Conservation (phyloP, 2,113 vertebrate species). For the Scortum barcoo region DNA sequence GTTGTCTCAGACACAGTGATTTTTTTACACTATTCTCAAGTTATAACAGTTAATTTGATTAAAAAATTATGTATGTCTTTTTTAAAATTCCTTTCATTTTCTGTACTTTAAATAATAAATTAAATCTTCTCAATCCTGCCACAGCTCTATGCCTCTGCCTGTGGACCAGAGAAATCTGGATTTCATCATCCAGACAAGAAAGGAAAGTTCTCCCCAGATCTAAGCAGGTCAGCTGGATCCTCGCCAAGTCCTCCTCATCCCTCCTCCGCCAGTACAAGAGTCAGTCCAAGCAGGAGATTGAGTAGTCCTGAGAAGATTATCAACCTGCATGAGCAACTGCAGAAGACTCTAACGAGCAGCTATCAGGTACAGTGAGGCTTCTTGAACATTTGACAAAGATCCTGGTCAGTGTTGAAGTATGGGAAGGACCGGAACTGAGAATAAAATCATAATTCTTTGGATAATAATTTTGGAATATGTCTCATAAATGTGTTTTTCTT, state of each 20-base stretch:
- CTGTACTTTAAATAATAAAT: background rate
- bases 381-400: background rate
- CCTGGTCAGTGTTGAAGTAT: background rate
- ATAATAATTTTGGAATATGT: background rate
- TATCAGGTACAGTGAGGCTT: conserved; percentile 69
- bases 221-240: background rate
- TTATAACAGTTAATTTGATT: background rate
- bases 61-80: no score
- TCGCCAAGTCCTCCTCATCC: background rate
- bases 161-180: conserved; percentile 16
- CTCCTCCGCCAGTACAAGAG: rapidly evolving
- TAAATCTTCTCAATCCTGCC: conserved; percentile 5
- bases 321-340: conserved; percentile 78
- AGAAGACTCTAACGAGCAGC: conserved; percentile 67
- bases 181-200: background rate
- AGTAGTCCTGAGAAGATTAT: conserved; percentile 79
- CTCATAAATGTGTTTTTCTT: conserved; percentile 4
- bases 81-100: background rate
- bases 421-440: background rate
- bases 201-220: conserved; percentile 34
- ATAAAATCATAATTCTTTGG: no score
- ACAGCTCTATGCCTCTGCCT: conserved; percentile 62
- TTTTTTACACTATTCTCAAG: background rate
- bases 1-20: background rate
- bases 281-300: conserved; percentile 34